Percentiles rank a stretch among this genome's conserved stretches.
These are phyloP conservation scores for Apis florea DNA, from an alignment of 1,140 invertebrate genomes.

Conservation along the genomic window DNA sequence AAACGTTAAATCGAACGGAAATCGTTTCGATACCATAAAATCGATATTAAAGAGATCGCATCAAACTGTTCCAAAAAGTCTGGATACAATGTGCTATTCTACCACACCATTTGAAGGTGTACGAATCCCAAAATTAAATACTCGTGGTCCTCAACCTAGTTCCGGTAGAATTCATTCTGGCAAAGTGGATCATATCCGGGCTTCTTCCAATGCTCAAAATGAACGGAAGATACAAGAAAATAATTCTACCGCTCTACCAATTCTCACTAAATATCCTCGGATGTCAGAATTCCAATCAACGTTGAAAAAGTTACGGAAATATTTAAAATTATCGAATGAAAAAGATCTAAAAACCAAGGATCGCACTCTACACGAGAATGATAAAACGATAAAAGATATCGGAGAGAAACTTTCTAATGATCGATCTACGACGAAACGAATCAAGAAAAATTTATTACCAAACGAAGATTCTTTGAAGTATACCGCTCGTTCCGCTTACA, in stretches of 20 bases:
- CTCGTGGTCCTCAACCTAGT: constrained; percentile 54
- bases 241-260: neutral
- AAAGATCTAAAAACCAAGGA: neutral
- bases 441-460: neutral
- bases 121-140: constrained; percentile 56
- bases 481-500: constrained; percentile 45
- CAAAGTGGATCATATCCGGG: constrained; percentile 30
- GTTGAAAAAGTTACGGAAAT: neutral
- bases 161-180: constrained; percentile 59
- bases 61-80: neutral
- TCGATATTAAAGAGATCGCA: neutral
- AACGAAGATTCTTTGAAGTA: constrained; percentile 22
- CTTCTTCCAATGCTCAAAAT: constrained; percentile 31
- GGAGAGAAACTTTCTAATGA: neutral
- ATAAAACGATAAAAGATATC: neutral
- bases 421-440: neutral
- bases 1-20: neutral
- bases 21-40: neutral
- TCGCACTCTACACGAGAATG: no score
- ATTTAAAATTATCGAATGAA: neutral
- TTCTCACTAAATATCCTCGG: neutral
- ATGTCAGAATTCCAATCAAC: neutral
- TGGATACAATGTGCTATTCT: constrained; percentile 1
- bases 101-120: neutral
- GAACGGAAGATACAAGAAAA: constrained; percentile 36